Conservation (phyloP, 1,140 invertebrate species). For the Trachymyrmex septentrionalis region DNA sequence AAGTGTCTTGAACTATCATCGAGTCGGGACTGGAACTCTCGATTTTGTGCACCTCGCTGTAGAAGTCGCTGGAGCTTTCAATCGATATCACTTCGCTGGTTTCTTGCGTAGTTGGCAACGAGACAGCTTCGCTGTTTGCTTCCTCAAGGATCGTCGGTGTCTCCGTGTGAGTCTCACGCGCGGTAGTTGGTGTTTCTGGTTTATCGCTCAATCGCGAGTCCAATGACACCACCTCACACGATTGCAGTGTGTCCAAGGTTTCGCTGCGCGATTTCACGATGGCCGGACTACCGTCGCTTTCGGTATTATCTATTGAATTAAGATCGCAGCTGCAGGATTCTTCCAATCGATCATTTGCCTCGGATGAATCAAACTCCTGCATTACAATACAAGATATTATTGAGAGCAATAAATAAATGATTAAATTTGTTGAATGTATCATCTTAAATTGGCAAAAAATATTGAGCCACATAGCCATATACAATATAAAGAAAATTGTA, state of each 20-base stretch:
- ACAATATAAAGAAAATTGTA: background rate
- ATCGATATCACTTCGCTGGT: slow-evolving; percentile 82
- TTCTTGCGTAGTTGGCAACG: slow-evolving; percentile 80
- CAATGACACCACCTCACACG: slow-evolving; percentile 86
- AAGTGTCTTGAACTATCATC: slow-evolving; percentile 71
- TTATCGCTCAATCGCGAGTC: slow-evolving; percentile 86
- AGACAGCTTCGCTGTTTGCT: slow-evolving; percentile 76
- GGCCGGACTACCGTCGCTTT: slow-evolving; percentile 87
- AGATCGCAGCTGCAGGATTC: slow-evolving; percentile 88
- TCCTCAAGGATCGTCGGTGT: slow-evolving; percentile 82
- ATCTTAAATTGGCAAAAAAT: background rate
- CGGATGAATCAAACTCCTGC: slow-evolving; percentile 83
- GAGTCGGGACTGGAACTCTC: slow-evolving; percentile 80
- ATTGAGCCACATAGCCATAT: background rate
- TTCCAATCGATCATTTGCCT: slow-evolving; percentile 82
- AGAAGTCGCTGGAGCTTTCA: slow-evolving; percentile 85
- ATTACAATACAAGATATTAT: background rate
- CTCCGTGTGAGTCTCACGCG: slow-evolving; percentile 78
- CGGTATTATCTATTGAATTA: slow-evolving; percentile 86
- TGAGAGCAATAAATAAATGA: background rate
- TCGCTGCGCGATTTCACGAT: slow-evolving; percentile 84
- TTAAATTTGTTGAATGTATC: background rate
- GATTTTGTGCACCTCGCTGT: slow-evolving; percentile 85
- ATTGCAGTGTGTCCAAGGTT: slow-evolving; percentile 81
- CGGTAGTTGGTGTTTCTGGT: slow-evolving; percentile 77